Evolutionary conservation across 2,113 vertebrate species (phyloP).

Genomic region (Speoplatyrhinus poulsoni): DNA sequence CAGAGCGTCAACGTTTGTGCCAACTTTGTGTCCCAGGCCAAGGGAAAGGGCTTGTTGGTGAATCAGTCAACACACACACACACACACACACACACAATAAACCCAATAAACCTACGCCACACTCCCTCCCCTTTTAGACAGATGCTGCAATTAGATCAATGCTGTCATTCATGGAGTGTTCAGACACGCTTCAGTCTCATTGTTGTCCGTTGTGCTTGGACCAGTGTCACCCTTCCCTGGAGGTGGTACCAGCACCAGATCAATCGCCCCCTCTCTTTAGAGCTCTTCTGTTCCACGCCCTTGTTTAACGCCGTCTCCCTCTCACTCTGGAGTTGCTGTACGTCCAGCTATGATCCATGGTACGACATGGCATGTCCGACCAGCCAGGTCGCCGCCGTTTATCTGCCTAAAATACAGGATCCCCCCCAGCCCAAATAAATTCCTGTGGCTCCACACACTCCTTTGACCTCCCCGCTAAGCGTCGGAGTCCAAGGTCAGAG

Average conservation of each 20-base stretch:
- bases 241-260: conserved; percentile 30
- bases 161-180: conserved; percentile 53
- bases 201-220: conserved; percentile 49
- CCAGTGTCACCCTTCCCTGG: conserved; percentile 33
- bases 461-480: background rate
- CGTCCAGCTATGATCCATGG: background rate
- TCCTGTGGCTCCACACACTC: background rate
- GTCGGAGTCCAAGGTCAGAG: background rate
- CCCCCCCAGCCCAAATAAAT: background rate
- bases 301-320: background rate
- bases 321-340: background rate
- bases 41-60: conserved; percentile 19
- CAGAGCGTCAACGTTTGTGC: background rate
- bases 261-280: conserved; percentile 13
- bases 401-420: background rate
- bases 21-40: background rate
- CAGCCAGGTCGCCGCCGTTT: background rate
- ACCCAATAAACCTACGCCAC: background rate
- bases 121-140: conserved; percentile 15
- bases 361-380: background rate
- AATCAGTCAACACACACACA: conserved; percentile 11
- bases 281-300: background rate
- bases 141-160: conserved; percentile 46
- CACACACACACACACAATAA: conserved; percentile 11
- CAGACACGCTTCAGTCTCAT: conserved; percentile 20